Conservation (phyloP, 1,140 invertebrate genomes). For the Pseudomyrmex dendroicus region DNA sequence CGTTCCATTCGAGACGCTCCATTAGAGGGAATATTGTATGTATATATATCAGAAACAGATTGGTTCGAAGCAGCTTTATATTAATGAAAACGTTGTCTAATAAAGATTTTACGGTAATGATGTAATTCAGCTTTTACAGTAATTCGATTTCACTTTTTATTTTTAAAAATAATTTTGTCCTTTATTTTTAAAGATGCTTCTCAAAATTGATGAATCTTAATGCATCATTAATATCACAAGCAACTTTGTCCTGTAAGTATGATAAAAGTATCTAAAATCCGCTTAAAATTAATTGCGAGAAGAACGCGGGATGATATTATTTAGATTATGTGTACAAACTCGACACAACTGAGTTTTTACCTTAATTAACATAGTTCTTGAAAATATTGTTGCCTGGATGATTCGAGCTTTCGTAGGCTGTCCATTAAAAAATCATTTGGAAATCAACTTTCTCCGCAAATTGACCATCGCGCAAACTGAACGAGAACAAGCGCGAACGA, state of each 20-base stretch:
- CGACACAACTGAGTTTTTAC: neutral
- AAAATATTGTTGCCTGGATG: neutral
- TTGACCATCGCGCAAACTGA: neutral
- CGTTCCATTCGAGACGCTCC: neutral
- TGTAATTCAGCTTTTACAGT: too few relatives aligned
- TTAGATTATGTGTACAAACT: neutral
- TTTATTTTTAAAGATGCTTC: too few relatives aligned
- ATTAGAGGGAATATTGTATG: too few relatives aligned
- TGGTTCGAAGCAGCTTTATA: neutral
- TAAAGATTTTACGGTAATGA: too few relatives aligned
- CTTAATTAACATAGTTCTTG: neutral
- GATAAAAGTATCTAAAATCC: too few relatives aligned
- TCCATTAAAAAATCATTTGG: neutral
- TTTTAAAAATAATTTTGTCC: too few relatives aligned
- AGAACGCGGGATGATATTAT: neutral
- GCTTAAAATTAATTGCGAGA: slow-evolving; percentile 1
- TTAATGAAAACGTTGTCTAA: too few relatives aligned
- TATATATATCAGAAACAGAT: neutral
- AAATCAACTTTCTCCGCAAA: neutral
- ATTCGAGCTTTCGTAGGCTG: neutral
- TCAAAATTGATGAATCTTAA: too few relatives aligned
- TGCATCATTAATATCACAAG: too few relatives aligned
- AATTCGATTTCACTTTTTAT: too few relatives aligned
- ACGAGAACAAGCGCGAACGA: slow-evolving; percentile 1
- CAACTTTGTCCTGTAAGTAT: too few relatives aligned